Evolutionary conservation across 1,140 invertebrate genomes (phyloP), one percentile per base, ranked within the genome.

Genomic region (Platyscapa corneri): DNA sequence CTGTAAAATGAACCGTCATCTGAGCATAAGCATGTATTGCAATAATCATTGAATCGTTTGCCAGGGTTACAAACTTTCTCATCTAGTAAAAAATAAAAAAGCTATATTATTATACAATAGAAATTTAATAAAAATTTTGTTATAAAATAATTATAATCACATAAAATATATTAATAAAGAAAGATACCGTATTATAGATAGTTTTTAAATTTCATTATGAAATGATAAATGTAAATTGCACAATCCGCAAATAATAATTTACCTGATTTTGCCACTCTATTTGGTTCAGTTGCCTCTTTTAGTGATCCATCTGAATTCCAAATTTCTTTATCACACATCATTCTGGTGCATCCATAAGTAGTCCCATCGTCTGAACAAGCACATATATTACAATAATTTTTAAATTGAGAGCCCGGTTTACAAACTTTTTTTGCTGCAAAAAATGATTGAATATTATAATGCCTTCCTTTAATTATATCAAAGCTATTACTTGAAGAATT

Each of bases 11-110:
- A 39, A 49, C 79, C 79, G 70, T 70, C 79, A 2, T 67, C 30
- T 20, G 60, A 37, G 39, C 79, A 81, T 10, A 46, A 46, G 23
- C 79, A 81, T 3, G 27, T 70, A 34, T 81, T 81, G 34, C 79
- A 81, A 23, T 46, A 81, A 23, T 81, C 18, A 10, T 67, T 81
- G 16, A 81, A 81, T 12, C 14, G 8, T 1, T 0, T 18, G 12
- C 7, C 0, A 0, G 79, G 79, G 3, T 46, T 14, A n/a, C 79
- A 81, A 46, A 65, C 60, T 81, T 67, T 49, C 10, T 79, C 39
- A 32, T 27, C 6, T 30, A 2, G 27, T 65, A 65, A n/a, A 30
- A 65, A 46, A 46, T 46, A 46, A 5, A 46, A 12, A 46, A 46
- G 12, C 12, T 46, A 7, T 46, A 46, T 46, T 46, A 46, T 46